Evolutionary conservation across 2,113 vertebrate genomes (phyloP), one percentile per base, ranked within the genome.

Genomic region (Istiophorus platypterus): DNA sequence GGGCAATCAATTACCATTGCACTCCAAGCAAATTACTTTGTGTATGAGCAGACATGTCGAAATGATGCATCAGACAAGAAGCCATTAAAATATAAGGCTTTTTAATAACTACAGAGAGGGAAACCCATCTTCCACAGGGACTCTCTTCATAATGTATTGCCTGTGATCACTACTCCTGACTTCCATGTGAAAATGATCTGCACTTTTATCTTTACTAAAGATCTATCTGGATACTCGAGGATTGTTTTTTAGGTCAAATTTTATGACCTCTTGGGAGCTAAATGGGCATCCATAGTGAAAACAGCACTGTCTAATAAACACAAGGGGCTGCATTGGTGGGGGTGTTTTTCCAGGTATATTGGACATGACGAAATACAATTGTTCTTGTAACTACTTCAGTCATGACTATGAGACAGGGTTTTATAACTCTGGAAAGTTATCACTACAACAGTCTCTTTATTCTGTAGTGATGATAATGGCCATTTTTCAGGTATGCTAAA

Each of bases 1-100:
- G 54, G 59, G 79, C 85, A 76, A 87, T 92, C 92, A 89, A 87
- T 91, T 88, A 89, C 76, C 68, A 14, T 71, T 39, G 66, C 82
- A 80, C 89, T 85, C 72, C 54, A 56, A 80, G 81, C 70, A 82
- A 84, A 91, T 89, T 71, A 92, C 85, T 45, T 76, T 27, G 1
- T 85, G 76, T 76, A 73, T 71, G 75, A 87, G 84, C 74, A 84
- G 89, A 90, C 80, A 77, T 69, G 78, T 86, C 57, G 73, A 49
- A 80, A 88, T 85, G 85, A 89, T 87, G 81, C 77, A 85, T 86
- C 34, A 42, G 79, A 86, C 76, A 72, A 81, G 74, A 84, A 82
- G 81, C 83, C 81, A 54, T 75, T 79, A 54, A 84, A 89, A 91
- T 70, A 78, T 72, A 92, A 79, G 72, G 69, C 72, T 77, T 91